Conservation (phyloP, 2,113 vertebrate species). For the Brachyhypopomus occidentalis region DNA sequence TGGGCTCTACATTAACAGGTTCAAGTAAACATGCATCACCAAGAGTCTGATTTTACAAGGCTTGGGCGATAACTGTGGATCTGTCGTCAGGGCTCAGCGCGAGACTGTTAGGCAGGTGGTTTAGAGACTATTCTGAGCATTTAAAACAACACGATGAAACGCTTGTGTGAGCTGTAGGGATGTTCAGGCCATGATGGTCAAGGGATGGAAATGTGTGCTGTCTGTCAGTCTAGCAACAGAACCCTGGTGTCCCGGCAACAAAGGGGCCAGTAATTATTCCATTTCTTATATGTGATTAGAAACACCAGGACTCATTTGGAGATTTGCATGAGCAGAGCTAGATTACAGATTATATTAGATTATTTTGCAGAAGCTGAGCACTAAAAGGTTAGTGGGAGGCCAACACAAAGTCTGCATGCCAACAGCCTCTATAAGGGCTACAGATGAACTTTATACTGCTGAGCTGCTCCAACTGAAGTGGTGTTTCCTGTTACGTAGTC, state of each 20-base stretch:
- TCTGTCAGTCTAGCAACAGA: too few species aligned
- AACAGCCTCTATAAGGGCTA: too few species aligned
- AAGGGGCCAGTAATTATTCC: not conserved
- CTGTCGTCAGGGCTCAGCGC: conserved; percentile 1
- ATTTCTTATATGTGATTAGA: not conserved
- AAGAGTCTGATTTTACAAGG: conserved; percentile 28
- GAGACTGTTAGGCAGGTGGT: conserved; percentile 1
- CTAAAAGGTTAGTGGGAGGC: too few species aligned
- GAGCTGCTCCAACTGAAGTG: too few species aligned
- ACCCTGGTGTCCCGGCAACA: too few species aligned
- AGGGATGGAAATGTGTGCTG: not conserved
- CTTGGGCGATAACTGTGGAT: conserved; percentile 7
- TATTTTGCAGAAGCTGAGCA: too few species aligned
- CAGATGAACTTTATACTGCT: too few species aligned
- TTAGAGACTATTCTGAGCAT: not conserved
- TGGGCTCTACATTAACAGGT: conserved; percentile 37
- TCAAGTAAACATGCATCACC: conserved; percentile 44
- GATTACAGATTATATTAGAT: too few species aligned
- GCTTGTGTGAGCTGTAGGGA: not conserved
- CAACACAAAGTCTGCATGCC: too few species aligned
- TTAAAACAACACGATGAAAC: not conserved
- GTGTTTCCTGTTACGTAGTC: too few species aligned
- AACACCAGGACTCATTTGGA: not conserved
- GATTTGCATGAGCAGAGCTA: not conserved
- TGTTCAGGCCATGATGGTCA: not conserved